Percentiles rank a stretch among this genome's conserved stretches.
These are phyloP conservation scores for Oedothorax gibbosus DNA, from an alignment of 1,140 invertebrate genomes.

Conservation along the genomic window DNA sequence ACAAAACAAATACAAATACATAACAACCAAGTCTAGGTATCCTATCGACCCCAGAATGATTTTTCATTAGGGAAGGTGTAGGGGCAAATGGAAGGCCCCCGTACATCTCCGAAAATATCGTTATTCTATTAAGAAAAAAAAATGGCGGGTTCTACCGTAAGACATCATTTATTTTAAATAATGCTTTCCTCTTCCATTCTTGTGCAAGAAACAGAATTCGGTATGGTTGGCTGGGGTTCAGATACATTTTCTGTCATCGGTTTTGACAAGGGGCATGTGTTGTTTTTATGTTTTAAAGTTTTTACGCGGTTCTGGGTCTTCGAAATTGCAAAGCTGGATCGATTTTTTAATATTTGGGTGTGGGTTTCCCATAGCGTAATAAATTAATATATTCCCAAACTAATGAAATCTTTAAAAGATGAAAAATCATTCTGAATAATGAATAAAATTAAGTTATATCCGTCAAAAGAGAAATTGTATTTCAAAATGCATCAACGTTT, in stretches of 20 bases:
- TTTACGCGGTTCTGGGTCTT: conserved; percentile 20
- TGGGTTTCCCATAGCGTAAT: not conserved
- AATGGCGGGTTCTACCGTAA: conserved; percentile 46
- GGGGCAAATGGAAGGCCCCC: not conserved
- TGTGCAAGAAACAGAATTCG: conserved; percentile 32
- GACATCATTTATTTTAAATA: conserved; percentile 61
- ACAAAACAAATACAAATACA: conserved; percentile 27
- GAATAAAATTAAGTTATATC: too few species aligned
- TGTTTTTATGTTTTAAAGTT: conserved; percentile 54
- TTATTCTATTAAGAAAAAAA: conserved; percentile 59
- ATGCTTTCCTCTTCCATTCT: conserved; percentile 40
- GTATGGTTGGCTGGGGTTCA: conserved; percentile 46
- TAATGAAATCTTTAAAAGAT: not conserved
- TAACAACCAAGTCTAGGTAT: not conserved
- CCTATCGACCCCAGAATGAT: conserved; percentile 58
- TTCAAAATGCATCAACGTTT: too few species aligned
- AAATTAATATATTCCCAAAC: not conserved
- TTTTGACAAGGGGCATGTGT: conserved; percentile 56
- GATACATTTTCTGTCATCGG: conserved; percentile 57
- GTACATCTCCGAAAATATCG: conserved; percentile 43
- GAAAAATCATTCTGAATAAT: too few species aligned
- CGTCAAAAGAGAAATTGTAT: too few species aligned
- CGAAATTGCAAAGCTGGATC: not conserved
- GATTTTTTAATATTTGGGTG: conserved; percentile 36
- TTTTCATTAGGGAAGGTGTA: conserved; percentile 45